Evolutionary conservation across 92 coral and sea anemone species (phyloP).

Genomic region (Palythoa caribaeorum): DNA sequence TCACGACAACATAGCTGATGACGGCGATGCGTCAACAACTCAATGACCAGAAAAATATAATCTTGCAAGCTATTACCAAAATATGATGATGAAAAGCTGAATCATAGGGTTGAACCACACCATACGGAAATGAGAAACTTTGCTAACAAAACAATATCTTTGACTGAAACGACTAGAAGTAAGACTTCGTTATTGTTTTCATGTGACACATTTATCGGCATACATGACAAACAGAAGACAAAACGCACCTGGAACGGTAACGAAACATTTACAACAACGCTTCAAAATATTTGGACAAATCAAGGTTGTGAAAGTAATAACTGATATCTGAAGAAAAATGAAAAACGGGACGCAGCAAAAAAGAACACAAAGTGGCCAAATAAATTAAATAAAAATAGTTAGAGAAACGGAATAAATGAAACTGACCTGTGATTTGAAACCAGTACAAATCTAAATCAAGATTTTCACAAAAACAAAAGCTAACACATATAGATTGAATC

Average conservation of each 20-base stretch:
- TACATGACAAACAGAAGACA: too few relatives aligned
- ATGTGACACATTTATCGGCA: too few relatives aligned
- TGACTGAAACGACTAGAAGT: too few relatives aligned
- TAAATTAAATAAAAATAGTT: background rate
- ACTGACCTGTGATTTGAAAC: background rate
- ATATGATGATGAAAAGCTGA: background rate
- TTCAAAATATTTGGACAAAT: too few relatives aligned
- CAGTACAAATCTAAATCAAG: background rate
- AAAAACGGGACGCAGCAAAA: background rate
- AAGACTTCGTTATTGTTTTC: too few relatives aligned
- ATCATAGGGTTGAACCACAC: too few relatives aligned
- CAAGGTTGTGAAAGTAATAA: background rate
- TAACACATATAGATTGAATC: background rate
- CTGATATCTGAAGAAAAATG: background rate
- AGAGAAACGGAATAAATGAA: background rate
- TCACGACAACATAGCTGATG: background rate
- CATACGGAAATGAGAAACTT: too few relatives aligned
- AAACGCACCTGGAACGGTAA: too few relatives aligned
- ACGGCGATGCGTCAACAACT: background rate
- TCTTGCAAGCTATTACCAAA: background rate
- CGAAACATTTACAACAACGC: too few relatives aligned
- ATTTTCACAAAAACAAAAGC: background rate
- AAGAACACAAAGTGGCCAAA: background rate
- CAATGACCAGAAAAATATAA: background rate
- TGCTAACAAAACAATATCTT: too few relatives aligned